Evolutionary conservation across 2,113 vertebrate species (phyloP).

Genomic region (Platysternon megacephalum): DNA sequence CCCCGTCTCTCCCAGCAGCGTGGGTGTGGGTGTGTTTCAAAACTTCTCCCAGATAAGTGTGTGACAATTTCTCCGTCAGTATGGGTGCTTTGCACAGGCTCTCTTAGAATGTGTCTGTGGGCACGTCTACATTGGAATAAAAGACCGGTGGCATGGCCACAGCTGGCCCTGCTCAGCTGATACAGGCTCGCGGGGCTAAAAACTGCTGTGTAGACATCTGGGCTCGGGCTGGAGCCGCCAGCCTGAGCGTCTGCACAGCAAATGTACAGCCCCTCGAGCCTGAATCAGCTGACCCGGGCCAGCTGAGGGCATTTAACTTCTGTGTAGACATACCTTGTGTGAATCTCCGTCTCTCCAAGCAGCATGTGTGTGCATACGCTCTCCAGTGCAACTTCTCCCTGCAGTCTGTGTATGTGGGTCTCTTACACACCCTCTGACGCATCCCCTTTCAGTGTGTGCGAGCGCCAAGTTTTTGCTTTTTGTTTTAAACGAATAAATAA

Average conservation of each 20-base stretch:
- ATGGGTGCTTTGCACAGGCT: neutral
- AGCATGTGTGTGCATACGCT: neutral
- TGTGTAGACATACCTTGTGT: neutral
- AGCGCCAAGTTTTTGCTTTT: neutral
- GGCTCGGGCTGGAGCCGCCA: too few relatives aligned
- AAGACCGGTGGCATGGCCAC: too few relatives aligned
- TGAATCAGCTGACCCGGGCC: neutral
- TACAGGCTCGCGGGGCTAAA: too few relatives aligned
- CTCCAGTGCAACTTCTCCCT: neutral
- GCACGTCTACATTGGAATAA: too few relatives aligned
- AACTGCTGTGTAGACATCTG: too few relatives aligned
- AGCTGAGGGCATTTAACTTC: neutral
- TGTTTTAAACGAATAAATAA: slow-evolving; percentile 34
- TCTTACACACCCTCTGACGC: neutral
- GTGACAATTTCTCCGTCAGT: neutral
- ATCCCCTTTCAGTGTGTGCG: neutral
- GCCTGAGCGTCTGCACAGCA: neutral
- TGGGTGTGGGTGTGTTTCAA: neutral
- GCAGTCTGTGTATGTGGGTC: neutral
- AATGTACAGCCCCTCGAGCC: neutral
- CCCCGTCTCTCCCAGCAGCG: rapidly evolving
- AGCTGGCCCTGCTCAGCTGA: too few relatives aligned
- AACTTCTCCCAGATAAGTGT: neutral
- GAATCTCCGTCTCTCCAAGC: neutral
- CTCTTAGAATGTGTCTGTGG: too few relatives aligned